Evolutionary conservation across 2,797 vertebrate species (phyloP).

Genomic region (Xiphorhynchus erythropygius): DNA sequence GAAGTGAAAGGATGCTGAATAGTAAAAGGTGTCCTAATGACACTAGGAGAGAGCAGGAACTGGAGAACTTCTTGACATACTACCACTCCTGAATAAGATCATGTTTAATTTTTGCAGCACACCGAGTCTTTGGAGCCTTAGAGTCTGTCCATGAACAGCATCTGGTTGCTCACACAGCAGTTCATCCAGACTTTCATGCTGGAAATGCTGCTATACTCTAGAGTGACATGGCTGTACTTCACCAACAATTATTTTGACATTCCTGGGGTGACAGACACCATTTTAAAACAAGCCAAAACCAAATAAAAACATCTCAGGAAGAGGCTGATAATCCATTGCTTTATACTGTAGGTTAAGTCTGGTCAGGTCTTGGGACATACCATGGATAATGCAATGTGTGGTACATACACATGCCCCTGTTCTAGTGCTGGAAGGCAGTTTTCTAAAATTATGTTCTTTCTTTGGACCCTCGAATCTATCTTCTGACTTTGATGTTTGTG

Average conservation of each 20-base stretch:
- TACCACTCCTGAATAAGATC: background rate
- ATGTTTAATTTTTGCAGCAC: conserved; percentile 35
- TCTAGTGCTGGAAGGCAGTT: background rate
- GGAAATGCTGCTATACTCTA: conserved; percentile 13
- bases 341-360: background rate
- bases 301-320: background rate
- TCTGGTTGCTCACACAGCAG: conserved; percentile 11
- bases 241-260: background rate
- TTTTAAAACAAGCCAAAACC: background rate
- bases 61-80: background rate
- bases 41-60: background rate
- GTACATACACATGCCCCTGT: background rate
- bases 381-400: background rate
- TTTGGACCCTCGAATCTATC: background rate
- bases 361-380: background rate
- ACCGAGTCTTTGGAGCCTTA: background rate
- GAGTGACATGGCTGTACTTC: background rate
- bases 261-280: background rate
- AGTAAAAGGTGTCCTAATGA: background rate
- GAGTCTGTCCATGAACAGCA: background rate
- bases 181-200: conserved; percentile 16
- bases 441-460: background rate
- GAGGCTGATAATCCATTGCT: background rate
- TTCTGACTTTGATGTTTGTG: background rate
- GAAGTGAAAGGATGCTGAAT: background rate